Evolutionary conservation across 2,113 vertebrate species (phyloP).

Genomic region (Poecilia latipinna): DNA sequence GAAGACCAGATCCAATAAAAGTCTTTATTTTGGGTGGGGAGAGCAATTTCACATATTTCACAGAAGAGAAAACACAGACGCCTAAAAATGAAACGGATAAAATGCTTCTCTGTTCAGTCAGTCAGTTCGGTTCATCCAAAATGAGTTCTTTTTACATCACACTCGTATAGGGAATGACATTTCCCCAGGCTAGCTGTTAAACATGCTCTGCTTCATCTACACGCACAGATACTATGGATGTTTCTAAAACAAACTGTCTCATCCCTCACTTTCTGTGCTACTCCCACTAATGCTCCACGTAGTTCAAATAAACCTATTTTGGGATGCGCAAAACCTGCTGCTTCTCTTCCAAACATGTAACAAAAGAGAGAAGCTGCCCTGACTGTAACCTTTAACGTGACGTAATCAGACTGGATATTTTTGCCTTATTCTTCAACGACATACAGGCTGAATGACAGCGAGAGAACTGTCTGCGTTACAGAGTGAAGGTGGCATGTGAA

Average conservation of each 20-base stretch:
- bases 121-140: constrained; percentile 25
- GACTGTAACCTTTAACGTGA: constrained; percentile 46
- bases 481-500: constrained; percentile 26
- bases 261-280: constrained; percentile 30
- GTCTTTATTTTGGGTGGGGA: constrained; percentile 30
- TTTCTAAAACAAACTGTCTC: constrained; percentile 39
- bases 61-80: constrained; percentile 41
- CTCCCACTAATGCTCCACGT: constrained; percentile 65
- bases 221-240: constrained; percentile 35
- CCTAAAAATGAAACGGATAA: constrained; percentile 55
- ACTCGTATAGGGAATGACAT: constrained; percentile 59
- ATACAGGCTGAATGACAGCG: background rate
- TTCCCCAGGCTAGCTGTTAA: constrained; percentile 63
- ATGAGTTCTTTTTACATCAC: constrained; percentile 56
- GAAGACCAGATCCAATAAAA: constrained; percentile 45
- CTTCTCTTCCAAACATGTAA: constrained; percentile 26
- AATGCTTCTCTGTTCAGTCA: constrained; percentile 36
- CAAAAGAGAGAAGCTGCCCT: constrained; percentile 10
- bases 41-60: constrained; percentile 51
- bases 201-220: constrained; percentile 53
- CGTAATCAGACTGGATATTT: constrained; percentile 22
- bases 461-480: background rate
- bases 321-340: constrained; percentile 48
- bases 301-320: constrained; percentile 60
- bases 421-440: constrained; percentile 5